Conservation (phyloP, 2,888 invertebrate genomes). For the Ecdyonurus torrentis region DNA sequence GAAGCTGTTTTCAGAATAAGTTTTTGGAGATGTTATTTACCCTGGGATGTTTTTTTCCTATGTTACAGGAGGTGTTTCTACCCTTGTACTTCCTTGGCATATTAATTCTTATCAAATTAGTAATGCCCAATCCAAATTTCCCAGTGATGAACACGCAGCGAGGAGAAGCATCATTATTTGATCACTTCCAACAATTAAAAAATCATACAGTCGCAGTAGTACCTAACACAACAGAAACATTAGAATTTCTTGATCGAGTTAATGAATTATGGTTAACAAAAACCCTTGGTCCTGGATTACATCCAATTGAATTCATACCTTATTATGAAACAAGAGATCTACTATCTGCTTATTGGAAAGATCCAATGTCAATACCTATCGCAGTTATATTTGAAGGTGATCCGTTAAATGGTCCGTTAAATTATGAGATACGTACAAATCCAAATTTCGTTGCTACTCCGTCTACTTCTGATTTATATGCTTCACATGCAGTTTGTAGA, state of each 20-base stretch:
- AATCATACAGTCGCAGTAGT: constrained; percentile 52
- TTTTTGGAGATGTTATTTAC: no score
- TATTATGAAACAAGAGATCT: constrained; percentile 48
- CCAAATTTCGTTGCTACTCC: constrained; percentile 47
- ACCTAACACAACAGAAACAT: constrained; percentile 40
- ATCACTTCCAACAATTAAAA: constrained; percentile 33
- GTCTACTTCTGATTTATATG: constrained; percentile 42
- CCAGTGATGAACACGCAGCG: constrained; percentile 47
- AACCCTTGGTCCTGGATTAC: constrained; percentile 30
- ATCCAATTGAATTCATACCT: constrained; percentile 43
- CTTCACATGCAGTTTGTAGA: constrained; percentile 52
- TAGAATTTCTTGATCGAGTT: constrained; percentile 42
- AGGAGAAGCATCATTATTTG: constrained; percentile 34
- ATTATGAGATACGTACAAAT: constrained; percentile 57
- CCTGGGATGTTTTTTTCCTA: no score
- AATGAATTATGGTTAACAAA: constrained; percentile 40
- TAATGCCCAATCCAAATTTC: constrained; percentile 60
- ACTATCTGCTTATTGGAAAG: constrained; percentile 48
- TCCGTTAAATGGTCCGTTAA: constrained; percentile 20
- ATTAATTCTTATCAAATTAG: constrained; percentile 52
- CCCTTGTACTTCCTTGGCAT: constrained; percentile 61
- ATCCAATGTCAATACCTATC: constrained; percentile 47
- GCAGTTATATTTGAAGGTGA: constrained; percentile 46
- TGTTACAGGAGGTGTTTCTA: constrained; percentile 57
- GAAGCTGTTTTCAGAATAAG: no score